Evolutionary conservation across 2,797 vertebrate species (phyloP), one percentile per base, ranked within the genome.

Genomic region (Arnoldichthys spilopterus): DNA sequence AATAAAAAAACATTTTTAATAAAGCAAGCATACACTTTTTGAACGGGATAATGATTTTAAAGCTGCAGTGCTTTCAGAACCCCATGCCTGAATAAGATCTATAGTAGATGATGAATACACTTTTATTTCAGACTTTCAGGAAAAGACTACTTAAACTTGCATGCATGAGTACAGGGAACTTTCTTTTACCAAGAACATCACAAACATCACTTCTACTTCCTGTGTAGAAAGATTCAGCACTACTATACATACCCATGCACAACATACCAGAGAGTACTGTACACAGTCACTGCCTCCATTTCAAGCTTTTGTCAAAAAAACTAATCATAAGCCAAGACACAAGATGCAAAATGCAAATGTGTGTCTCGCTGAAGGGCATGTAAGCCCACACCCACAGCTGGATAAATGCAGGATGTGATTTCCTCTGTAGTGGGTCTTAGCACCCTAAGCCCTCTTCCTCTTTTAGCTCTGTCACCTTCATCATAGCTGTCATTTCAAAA

Each of bases 381-480:
- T 30, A 54, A 79, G 74, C 69, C 26, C 22, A 18, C 13, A 62
- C 68, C 12, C 68, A 83, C 79, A 82, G 73, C 56, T 77, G 76
- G 62, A 77, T 76, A 77, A 71, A 83, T 74, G 56, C 63, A 18
- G 24, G 51, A 66, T 71, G 72, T 62, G 71, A 70, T 28, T 69
- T 79, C 58, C 82, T 74, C 73, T 74, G 66, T 73, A 67, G 58
- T 53, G 15, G 45, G 49, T 74, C 68, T 81, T 79, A 83, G 47
- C 76, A 71, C 58, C 24, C 68, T 13, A 72, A 54, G 72, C 34
- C 63, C 69, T 24, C 40, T 74, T 67, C 73, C 66, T 77, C 37
- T 74, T 81, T 77, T 74, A 79, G 69, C 73, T 70, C 53, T 22
- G 58, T 63, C 64, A 72, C 56, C 72, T 51, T 51, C 15, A 54